Percentiles rank a stretch among this genome's conserved stretches.
These are phyloP conservation scores for Carettochelys insculpta DNA, from an alignment of 2,113 vertebrate species.

Conservation along the genomic window DNA sequence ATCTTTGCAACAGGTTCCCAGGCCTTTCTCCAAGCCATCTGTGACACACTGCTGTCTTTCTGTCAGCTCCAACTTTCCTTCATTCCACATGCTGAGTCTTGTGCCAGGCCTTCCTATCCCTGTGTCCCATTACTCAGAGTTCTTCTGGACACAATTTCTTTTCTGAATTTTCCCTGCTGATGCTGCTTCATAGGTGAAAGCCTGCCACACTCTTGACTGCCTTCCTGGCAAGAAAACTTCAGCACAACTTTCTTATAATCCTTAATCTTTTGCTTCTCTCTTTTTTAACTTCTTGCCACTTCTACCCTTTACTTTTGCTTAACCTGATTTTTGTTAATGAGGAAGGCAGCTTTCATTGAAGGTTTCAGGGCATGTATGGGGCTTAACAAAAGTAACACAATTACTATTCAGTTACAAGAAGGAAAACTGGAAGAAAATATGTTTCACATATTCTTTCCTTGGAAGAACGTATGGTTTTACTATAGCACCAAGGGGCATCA, in stretches of 20 bases:
- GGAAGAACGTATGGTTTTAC: neutral
- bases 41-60: neutral
- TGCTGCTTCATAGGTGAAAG: neutral
- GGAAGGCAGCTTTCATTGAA: neutral
- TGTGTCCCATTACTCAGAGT: neutral
- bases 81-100: neutral
- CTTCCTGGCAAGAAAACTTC: neutral
- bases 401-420: neutral
- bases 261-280: neutral
- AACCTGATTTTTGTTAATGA: neutral
- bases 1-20: neutral
- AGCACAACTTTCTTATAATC: neutral
- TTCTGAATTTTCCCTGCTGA: slow-evolving; percentile 11
- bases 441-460: neutral
- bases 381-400: neutral
- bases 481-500: neutral
- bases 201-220: neutral
- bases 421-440: neutral
- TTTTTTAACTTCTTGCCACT: neutral
- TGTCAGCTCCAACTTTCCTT: neutral
- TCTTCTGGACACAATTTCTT: neutral
- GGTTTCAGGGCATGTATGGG: slow-evolving; percentile 15
- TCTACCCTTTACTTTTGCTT: neutral
- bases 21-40: neutral
- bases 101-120: neutral